Percentiles rank a stretch among this genome's conserved stretches.
Conservation (phyloP, 2,113 vertebrate species). For the Donacobius atricapilla region DNA sequence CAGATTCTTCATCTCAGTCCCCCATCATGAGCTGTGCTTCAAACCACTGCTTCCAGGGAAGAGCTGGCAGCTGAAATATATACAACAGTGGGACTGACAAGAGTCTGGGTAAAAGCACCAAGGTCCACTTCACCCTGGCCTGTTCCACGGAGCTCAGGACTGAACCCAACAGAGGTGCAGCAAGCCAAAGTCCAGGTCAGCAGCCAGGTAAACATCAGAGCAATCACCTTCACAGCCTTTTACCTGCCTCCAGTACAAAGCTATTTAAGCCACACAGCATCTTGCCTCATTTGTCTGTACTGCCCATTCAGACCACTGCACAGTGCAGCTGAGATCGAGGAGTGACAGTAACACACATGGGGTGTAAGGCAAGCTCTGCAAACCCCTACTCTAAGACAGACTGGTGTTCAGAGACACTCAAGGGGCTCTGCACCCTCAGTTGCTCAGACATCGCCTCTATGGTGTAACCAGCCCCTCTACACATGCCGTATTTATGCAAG, state of each 20-base stretch:
- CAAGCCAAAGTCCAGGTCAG: not conserved
- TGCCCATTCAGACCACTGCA: not conserved
- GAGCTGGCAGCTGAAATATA: not conserved
- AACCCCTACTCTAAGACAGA: not conserved
- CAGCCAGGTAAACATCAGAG: not conserved
- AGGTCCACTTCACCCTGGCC: not conserved
- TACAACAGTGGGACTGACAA: not conserved
- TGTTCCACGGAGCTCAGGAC: not conserved
- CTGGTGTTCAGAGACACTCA: not conserved
- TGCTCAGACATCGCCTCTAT: not conserved
- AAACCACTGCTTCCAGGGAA: not conserved
- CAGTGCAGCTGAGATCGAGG: not conserved
- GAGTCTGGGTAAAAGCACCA: not conserved
- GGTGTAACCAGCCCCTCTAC: not conserved
- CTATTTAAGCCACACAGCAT: not conserved
- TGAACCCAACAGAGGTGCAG: not conserved
- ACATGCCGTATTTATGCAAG: rapidly evolving
- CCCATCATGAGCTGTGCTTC: not conserved
- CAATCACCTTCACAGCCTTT: not conserved
- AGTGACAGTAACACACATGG: not conserved
- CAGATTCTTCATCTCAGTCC: not conserved
- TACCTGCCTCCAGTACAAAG: not conserved
- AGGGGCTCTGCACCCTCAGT: not conserved
- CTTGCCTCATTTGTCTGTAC: not conserved
- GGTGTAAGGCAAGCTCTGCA: not conserved